Conservation (phyloP, 2,888 invertebrate species). For the Unio delphinus region DNA sequence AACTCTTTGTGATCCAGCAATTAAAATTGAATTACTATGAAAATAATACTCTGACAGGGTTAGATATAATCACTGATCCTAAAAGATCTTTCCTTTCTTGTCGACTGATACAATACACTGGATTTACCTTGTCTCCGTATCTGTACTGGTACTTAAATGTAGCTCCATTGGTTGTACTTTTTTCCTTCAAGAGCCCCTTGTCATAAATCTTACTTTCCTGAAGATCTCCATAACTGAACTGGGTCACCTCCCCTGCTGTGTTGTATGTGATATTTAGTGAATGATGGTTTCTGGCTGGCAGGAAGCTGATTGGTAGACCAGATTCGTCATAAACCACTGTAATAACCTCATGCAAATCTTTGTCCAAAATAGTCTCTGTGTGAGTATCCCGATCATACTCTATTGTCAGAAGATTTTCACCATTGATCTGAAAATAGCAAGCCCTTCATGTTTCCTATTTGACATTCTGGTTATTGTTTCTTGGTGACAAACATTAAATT, state of each 20-base stretch:
- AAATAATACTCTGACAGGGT: no score
- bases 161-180: conserved; percentile 91
- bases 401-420: conserved; percentile 89
- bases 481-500: no score
- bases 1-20: no score
- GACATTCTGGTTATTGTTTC: no score
- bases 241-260: conserved; percentile 86
- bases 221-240: conserved; percentile 94
- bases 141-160: conserved; percentile 92
- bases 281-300: conserved; percentile 56
- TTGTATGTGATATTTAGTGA: conserved; percentile 89
- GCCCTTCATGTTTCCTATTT: neutral
- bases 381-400: conserved; percentile 94
- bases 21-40: no score
- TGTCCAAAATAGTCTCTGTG: conserved; percentile 90
- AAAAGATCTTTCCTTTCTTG: neutral
- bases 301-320: conserved; percentile 82
- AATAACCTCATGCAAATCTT: conserved; percentile 85
- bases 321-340: conserved; percentile 91
- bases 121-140: conserved; percentile 79
- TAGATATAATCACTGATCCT: no score
- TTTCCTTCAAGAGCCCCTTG: conserved; percentile 89
- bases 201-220: conserved; percentile 91
- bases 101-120: neutral
- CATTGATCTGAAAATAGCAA: conserved; percentile 81